phyloP scores from a whole-genome alignment of 2,113 vertebrate genomes.

The Todiramphus chloris region DNA sequence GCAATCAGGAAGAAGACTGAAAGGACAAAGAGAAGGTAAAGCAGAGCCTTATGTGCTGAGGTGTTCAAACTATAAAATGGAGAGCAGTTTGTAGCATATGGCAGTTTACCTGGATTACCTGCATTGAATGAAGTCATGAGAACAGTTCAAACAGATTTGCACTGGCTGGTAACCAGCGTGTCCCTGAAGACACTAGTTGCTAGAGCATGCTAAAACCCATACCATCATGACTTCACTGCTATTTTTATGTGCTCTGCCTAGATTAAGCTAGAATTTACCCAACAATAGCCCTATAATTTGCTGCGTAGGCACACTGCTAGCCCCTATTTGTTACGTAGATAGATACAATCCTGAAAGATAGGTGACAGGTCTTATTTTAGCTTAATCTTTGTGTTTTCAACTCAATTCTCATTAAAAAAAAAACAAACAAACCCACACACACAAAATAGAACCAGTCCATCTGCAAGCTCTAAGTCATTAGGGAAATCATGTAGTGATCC shows the following conservation, averaged over 20 bases:
- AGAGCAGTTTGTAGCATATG: neutral
- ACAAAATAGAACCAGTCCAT: neutral
- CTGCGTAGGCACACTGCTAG: neutral
- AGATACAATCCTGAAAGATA: neutral
- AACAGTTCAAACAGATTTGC: neutral
- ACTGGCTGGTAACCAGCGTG: neutral
- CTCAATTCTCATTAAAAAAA: neutral
- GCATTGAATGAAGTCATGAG: neutral
- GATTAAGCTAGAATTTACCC: neutral
- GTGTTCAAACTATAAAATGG: neutral
- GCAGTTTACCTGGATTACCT: neutral
- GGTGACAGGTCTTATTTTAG: neutral
- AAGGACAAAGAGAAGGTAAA: neutral
- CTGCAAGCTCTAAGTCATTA: neutral
- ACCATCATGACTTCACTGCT: neutral
- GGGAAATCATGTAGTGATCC: neutral
- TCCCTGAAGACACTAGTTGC: neutral
- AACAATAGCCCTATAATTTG: neutral
- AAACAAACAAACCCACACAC: no score
- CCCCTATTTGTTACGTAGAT: neutral
- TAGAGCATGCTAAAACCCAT: neutral
- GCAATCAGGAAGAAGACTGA: neutral
- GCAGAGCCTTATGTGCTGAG: fast-evolving
- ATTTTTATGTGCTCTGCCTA: neutral
- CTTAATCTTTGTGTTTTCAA: neutral